A percentile compares a stretch with the other conserved stretches of the same genome.
phyloP scores from a whole-genome alignment of 2,797 vertebrate species.

The Mus spretus region DNA sequence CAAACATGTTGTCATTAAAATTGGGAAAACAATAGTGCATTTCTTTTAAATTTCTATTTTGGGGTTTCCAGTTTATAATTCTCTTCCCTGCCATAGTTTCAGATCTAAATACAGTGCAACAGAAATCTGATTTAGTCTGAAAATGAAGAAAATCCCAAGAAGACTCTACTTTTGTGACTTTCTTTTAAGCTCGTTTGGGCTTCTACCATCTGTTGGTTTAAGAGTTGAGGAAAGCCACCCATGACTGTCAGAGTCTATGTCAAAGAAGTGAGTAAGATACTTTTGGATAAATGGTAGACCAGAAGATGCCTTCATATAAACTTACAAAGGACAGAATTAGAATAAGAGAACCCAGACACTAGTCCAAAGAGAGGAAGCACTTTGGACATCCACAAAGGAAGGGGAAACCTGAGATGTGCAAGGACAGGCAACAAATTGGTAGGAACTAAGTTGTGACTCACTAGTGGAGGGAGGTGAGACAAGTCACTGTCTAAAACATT shows the following conservation, averaged over 20 bases:
- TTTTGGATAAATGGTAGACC: not conserved
- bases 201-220: not conserved
- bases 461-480: not conserved
- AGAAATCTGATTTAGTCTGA: not conserved
- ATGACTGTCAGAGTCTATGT: not conserved
- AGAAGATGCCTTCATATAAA: not conserved
- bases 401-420: not conserved
- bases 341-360: not conserved
- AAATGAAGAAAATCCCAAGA: not conserved
- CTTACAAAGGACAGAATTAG: not conserved
- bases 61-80: not conserved
- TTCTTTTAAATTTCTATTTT: conserved; percentile 23
- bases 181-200: not conserved
- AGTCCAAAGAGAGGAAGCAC: not conserved
- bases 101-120: not conserved
- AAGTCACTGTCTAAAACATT: not conserved
- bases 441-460: not conserved
- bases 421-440: not conserved
- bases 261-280: not conserved
- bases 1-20: not conserved
- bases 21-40: not conserved
- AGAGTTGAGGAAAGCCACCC: not conserved
- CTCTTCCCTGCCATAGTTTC: not conserved
- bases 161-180: not conserved
- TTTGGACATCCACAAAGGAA: not conserved